Base-by-base conservation (phyloP, 2,113 vertebrate genomes). In the Scophthalmus maximus region DNA sequence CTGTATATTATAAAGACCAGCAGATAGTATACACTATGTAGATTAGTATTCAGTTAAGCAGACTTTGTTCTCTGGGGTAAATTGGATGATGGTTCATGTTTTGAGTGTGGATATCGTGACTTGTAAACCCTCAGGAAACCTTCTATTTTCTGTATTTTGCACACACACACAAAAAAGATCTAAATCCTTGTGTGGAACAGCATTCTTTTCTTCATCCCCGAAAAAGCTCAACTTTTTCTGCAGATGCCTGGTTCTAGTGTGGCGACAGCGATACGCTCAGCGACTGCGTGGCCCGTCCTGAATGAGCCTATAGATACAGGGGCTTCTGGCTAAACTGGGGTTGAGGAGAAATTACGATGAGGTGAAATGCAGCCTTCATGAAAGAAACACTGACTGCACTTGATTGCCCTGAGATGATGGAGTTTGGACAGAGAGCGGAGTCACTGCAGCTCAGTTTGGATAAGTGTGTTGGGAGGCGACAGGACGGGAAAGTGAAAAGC, bases 271-370 rank as follows among this genome's bases (percentile, higher is more conserved):
- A 81, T 78, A 68, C 4, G 36, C 68, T 80, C 46, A 15, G 68
- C 3, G 14, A 42, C 76, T 27, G 78, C 26, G 14, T 6, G 32
- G 55, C 60, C 66, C 23, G 70, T 57, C 34, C 83, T 91, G 82
- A 91, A 87, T 84, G 87, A 85, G 73, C 76, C 85, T 76, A 86
- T 83, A 89, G 85, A 90, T 80, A 49, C 77, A 14, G 72, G 12
- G 49, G 36, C 78, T 76, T 73, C 76, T 82, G 81, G 80, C 84
- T 60, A 34, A 63, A 67, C 66, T 47, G 76, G 59, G 49, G 72
- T 34, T 12, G 30, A 78, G 76, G 51, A 82, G 74, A 79, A 88
- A 87, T 79, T 87, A 78, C 18, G 77, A 82, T 59, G 79, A 84
- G 82, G 79, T 23, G 34, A 66, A 77, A 70, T 12, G 75, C 60